Conservation (phyloP, 2,797 vertebrate genomes). For the Sparus aurata region DNA sequence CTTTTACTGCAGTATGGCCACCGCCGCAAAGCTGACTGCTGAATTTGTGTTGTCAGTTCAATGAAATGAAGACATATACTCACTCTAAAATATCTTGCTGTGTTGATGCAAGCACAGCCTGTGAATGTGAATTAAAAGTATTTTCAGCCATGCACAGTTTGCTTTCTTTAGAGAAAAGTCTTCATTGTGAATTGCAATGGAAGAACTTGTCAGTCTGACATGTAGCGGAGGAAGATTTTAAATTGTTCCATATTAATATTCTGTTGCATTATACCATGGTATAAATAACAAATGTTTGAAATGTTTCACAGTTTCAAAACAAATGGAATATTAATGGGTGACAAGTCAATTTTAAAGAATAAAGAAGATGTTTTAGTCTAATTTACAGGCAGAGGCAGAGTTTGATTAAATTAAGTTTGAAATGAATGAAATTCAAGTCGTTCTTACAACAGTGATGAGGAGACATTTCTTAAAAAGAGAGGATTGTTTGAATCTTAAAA, state of each 20-base stretch:
- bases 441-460: background rate
- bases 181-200: constrained; percentile 7
- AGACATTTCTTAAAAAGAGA: background rate
- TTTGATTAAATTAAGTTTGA: constrained; percentile 21
- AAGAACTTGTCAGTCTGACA: background rate
- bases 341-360: background rate
- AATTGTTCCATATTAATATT: background rate
- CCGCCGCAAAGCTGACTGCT: constrained; percentile 6
- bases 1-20: constrained; percentile 14
- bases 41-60: constrained; percentile 38
- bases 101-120: constrained; percentile 28
- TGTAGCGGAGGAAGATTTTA: background rate
- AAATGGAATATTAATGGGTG: constrained; percentile 8
- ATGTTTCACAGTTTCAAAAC: constrained; percentile 3
- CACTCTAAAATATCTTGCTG: constrained; percentile 23
- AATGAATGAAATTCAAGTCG: constrained; percentile 10
- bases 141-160: constrained; percentile 9
- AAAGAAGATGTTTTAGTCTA: background rate
- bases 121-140: constrained; percentile 18
- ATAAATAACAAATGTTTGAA: constrained; percentile 25
- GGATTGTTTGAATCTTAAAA: background rate
- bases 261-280: background rate
- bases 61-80: constrained; percentile 34
- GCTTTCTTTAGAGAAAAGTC: constrained; percentile 27
- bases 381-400: constrained; percentile 25